These are phyloP conservation scores for Oedothorax gibbosus DNA, from an alignment of 1,140 invertebrate species.

Conservation along the genomic window DNA sequence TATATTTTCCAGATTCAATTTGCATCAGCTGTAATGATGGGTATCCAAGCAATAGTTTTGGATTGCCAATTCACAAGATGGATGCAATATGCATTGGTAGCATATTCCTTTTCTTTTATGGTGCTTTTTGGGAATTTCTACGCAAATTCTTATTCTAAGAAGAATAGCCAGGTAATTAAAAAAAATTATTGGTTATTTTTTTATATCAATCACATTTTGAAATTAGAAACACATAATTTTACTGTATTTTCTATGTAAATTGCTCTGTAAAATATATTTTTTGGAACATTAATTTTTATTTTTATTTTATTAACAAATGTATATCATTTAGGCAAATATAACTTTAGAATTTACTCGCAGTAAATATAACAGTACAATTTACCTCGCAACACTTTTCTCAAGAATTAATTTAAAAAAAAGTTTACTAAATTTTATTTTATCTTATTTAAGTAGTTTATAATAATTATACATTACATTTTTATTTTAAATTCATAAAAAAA, in stretches of 20 bases:
- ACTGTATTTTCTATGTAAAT: neutral
- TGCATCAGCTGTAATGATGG: slow-evolving; percentile 83
- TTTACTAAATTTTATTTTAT: neutral
- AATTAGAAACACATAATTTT: neutral
- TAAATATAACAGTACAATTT: too few species aligned
- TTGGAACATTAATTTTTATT: neutral
- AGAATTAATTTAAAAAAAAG: too few species aligned
- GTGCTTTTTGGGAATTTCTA: slow-evolving; percentile 94
- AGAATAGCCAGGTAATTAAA: slow-evolving; percentile 36
- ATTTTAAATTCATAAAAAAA: neutral
- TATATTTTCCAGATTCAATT: slow-evolving; percentile 83
- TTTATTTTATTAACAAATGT: neutral
- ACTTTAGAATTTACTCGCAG: too few species aligned
- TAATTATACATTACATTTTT: neutral
- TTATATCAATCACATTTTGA: neutral
- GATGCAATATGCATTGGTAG: slow-evolving; percentile 92
- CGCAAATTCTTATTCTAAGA: slow-evolving; percentile 79
- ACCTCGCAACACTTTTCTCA: too few species aligned
- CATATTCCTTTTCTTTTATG: slow-evolving; percentile 92
- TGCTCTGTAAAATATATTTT: too few species aligned
- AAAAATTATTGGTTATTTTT: neutral
- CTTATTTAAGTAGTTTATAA: too few species aligned
- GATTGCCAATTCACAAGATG: slow-evolving; percentile 90
- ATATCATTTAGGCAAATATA: too few species aligned
- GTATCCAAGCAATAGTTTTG: slow-evolving; percentile 83